Evolutionary conservation across 2,888 invertebrate genomes (phyloP).

Genomic region (Yponomeuta plumbellus): DNA sequence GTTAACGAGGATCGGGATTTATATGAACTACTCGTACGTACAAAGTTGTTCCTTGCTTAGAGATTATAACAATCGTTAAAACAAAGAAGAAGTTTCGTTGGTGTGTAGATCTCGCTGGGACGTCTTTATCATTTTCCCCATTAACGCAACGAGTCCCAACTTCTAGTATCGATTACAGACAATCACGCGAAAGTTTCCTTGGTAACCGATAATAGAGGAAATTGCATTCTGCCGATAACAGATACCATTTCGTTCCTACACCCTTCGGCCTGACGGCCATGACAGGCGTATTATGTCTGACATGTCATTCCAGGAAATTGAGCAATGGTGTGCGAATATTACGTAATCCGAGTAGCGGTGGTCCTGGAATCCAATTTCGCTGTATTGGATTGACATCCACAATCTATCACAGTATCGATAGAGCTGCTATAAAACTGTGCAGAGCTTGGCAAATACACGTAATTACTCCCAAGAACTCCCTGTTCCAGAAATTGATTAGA

Average conservation of each 20-base stretch:
- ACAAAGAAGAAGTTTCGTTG: background rate
- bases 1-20: background rate
- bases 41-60: background rate
- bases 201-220: slow-evolving; percentile 7
- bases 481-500: background rate
- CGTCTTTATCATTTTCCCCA: background rate
- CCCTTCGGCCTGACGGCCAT: background rate
- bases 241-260: background rate
- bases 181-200: background rate
- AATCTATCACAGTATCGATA: background rate
- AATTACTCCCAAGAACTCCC: background rate
- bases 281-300: background rate
- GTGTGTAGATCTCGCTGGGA: background rate
- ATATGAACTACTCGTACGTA: background rate
- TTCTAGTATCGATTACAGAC: slow-evolving; percentile 1
- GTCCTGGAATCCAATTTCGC: background rate
- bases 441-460: background rate
- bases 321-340: background rate
- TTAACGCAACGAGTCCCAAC: background rate
- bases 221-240: slow-evolving; percentile 2
- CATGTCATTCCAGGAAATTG: background rate
- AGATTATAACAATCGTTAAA: background rate
- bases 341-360: background rate
- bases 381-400: background rate
- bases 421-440: background rate